phyloP scores from a whole-genome alignment of 1,140 invertebrate genomes.

The Neodiprion pinetum region DNA sequence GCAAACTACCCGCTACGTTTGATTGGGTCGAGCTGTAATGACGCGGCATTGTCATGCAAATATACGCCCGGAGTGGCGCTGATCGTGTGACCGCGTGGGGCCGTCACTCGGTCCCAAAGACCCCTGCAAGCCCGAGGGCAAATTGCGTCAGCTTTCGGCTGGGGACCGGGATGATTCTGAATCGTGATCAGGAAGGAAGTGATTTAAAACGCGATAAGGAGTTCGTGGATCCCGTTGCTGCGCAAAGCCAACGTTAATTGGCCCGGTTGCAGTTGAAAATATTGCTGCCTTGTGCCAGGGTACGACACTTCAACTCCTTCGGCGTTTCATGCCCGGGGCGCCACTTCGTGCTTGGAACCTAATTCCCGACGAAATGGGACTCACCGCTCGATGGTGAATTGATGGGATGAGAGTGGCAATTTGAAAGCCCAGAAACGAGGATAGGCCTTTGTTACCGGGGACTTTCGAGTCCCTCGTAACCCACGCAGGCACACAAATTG shows the following conservation, averaged over 20 bases:
- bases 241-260: too few relatives aligned
- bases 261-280: too few relatives aligned
- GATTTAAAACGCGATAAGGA: too few relatives aligned
- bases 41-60: constrained; percentile 51
- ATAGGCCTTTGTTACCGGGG: not conserved
- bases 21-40: constrained; percentile 48
- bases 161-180: too few relatives aligned
- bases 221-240: too few relatives aligned
- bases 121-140: too few relatives aligned
- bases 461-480: not conserved
- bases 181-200: too few relatives aligned
- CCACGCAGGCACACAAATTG: constrained; percentile 1
- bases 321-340: not conserved
- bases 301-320: too few relatives aligned
- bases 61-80: constrained; percentile 36
- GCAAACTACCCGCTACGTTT: constrained; percentile 45
- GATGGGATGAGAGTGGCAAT: constrained; percentile 21
- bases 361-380: constrained; percentile 30
- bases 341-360: constrained; percentile 2
- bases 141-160: too few relatives aligned
- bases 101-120: not conserved
- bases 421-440: constrained; percentile 17
- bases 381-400: constrained; percentile 17
- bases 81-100: not conserved
- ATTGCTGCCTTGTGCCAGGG: too few relatives aligned